Conservation (phyloP, 1,140 invertebrate genomes). For the Pseudomyrmex sp. region DNA sequence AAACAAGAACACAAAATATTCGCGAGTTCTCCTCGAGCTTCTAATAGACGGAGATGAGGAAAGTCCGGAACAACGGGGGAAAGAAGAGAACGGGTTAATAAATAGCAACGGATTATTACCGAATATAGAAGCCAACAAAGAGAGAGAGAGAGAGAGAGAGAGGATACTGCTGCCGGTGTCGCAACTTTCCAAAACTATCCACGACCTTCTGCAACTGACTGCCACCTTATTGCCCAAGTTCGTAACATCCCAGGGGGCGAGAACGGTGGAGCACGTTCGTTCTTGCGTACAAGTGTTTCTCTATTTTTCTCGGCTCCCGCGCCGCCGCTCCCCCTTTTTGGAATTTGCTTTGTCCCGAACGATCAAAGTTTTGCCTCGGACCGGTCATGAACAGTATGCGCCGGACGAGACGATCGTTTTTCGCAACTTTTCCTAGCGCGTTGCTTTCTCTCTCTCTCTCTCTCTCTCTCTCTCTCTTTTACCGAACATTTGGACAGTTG, state of each 20-base stretch:
- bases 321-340: constrained; percentile 16
- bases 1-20: no score
- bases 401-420: constrained; percentile 43
- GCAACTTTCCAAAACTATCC: constrained; percentile 75
- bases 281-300: constrained; percentile 70
- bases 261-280: constrained; percentile 47
- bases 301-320: constrained; percentile 50
- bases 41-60: neutral
- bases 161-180: constrained; percentile 60
- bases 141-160: neutral
- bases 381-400: constrained; percentile 70
- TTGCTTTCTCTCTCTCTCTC: neutral
- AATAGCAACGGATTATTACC: constrained; percentile 74
- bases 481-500: constrained; percentile 2
- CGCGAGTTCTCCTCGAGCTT: neutral
- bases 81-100: constrained; percentile 71
- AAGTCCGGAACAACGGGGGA: neutral
- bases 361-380: constrained; percentile 69
- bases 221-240: constrained; percentile 81
- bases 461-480: no score
- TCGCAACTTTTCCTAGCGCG: constrained; percentile 31
- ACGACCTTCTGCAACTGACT: constrained; percentile 75
- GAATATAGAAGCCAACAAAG: neutral
- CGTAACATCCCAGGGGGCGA: constrained; percentile 70
- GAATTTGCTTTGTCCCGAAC: constrained; percentile 67